These are phyloP conservation scores for Imbricaverruca yamaguchii DNA, from an alignment of 2,888 invertebrate species.

Conservation along the genomic window DNA sequence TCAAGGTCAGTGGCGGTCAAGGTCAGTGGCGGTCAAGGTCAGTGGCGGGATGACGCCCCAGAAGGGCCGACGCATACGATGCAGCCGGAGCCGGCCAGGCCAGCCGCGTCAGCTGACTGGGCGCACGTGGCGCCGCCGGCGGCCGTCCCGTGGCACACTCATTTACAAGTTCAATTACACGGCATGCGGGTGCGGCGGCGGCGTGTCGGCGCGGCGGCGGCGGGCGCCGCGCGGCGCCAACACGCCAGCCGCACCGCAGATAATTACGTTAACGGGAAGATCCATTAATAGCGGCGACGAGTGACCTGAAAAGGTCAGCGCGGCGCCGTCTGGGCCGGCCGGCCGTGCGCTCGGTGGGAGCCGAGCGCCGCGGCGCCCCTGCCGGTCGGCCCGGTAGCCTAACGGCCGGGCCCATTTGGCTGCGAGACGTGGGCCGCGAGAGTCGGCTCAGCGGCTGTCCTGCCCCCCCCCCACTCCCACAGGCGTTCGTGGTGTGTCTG, in stretches of 20 bases:
- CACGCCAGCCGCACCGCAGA: not conserved
- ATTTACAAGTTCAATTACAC: not conserved
- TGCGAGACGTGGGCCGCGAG: no score
- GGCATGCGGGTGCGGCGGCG: not conserved
- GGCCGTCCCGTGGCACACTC: not conserved
- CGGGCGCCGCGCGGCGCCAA: not conserved
- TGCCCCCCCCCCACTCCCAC: no score
- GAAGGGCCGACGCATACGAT: not conserved
- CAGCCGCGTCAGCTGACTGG: not conserved
- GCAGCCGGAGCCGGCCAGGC: not conserved
- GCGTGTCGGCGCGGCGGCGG: not conserved
- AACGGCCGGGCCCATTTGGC: no score
- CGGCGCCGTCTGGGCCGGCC: no score
- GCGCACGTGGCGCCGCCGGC: not conserved
- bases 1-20: not conserved
- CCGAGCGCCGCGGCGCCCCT: no score
- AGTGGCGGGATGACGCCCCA: not conserved
- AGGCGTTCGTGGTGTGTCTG: no score
- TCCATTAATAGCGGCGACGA: not conserved
- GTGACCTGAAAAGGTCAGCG: not conserved
- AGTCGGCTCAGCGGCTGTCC: no score
- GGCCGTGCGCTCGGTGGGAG: no score
- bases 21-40: not conserved
- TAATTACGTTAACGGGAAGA: not conserved
- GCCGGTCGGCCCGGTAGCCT: no score